Base-by-base conservation (phyloP, 53 echinoderm and acorn worm genomes). In the Hippasteria phrygiana region DNA sequence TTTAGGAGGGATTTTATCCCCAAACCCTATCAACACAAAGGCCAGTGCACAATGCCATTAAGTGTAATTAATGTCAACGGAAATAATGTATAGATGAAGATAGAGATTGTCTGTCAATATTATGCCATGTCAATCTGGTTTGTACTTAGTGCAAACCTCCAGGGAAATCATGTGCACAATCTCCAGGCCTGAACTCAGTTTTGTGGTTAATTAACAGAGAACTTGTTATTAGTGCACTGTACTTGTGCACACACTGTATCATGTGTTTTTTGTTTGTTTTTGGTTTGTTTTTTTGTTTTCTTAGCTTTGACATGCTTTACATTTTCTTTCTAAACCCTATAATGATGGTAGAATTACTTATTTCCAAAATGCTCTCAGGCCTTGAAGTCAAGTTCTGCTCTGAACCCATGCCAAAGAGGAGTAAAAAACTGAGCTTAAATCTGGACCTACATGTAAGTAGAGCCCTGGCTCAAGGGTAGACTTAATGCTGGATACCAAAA, bases 31-130 rank as follows among this genome's bases (percentile, higher is more conserved):
- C 79, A 76, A 48, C 18, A 40, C 73, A 76, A 11, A 35, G 43
- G 36, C 54, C 11, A 46, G 45, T 32, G 66, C 34, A 82, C 18
- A 66, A 14, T 50, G 50, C 82, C 82, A 82, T 82, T 82, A 65
- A 43, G 29, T 33, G 34, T 82, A 82, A 82, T 82, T 82, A 82
- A 82, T 82, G 82, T 82, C 82, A 65, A 32, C n/a, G 27, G 13
- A 66, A 63, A 66, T 82, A 28, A 82, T 64, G 32, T 65, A 47
- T 42, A 66, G 64, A 66, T 31, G 45, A 65, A 43, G 40, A 45
- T 4, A 22, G 26, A 20, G 64, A 31, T 45, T 66, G 43, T 46
- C 82, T 31, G 16, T 82, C 63, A 82, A 43, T 65, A 31, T 82
- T 82, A 65, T 46, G 65, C 33, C 64, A 65, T 82, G 62, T 38